Evolutionary conservation across 2,113 vertebrate genomes (phyloP).

Genomic region (Accipiter virgatus): DNA sequence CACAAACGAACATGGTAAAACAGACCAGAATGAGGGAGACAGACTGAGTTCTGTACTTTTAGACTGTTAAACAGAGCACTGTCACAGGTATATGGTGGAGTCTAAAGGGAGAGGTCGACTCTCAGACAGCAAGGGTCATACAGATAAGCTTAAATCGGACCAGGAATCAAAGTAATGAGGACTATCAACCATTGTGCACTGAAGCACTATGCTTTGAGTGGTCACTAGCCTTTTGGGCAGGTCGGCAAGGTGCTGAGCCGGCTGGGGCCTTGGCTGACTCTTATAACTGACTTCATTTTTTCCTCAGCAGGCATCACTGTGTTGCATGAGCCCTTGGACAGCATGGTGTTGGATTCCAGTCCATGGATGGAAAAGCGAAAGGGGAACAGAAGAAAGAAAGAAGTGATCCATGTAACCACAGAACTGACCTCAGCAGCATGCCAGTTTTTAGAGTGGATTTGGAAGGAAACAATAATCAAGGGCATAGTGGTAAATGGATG

Average conservation of each 20-base stretch:
- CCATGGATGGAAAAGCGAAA: background rate
- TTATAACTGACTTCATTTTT: background rate
- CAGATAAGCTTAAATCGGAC: background rate
- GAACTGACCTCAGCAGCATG: background rate
- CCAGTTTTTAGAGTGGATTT: background rate
- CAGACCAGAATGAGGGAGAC: background rate
- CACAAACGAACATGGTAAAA: background rate
- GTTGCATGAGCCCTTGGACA: background rate
- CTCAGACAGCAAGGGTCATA: background rate
- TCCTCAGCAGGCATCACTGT: background rate
- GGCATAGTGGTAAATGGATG: background rate
- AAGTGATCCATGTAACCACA: background rate
- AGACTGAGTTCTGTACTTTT: background rate
- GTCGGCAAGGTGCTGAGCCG: background rate
- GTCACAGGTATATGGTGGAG: background rate
- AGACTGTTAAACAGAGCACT: background rate
- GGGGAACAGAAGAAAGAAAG: background rate
- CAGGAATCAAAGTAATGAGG: background rate
- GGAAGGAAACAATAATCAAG: background rate
- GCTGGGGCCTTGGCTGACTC: background rate
- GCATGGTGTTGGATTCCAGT: background rate
- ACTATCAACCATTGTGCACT: background rate
- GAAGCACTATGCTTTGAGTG: background rate
- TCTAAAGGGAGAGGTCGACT: background rate
- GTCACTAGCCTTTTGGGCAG: background rate